phyloP scores from a whole-genome alignment of 53 echinoderm and acorn worm genomes.

The Arbacia lixula region DNA sequence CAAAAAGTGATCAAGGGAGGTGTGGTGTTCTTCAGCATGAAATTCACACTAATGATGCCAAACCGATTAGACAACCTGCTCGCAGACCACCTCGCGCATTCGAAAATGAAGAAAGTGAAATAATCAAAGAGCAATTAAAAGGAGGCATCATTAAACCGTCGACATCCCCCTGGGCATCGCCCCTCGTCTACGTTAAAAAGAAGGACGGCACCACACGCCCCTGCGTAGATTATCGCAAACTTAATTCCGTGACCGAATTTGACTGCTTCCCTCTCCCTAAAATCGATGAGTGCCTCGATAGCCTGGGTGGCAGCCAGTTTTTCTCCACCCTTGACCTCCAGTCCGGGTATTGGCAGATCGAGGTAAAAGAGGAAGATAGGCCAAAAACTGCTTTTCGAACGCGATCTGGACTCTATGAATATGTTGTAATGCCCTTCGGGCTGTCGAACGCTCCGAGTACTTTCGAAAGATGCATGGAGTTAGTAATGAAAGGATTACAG shows the following conservation, averaged over 20 bases:
- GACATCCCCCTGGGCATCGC: slow-evolving; percentile 53
- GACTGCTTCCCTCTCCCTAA: slow-evolving; percentile 57
- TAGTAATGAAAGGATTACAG: slow-evolving; percentile 23
- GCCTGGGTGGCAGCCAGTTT: not conserved
- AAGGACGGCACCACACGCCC: slow-evolving; percentile 47
- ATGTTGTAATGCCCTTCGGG: slow-evolving; percentile 55
- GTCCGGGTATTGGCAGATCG: slow-evolving; percentile 62
- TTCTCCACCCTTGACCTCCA: slow-evolving; percentile 53
- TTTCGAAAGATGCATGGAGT: slow-evolving; percentile 42
- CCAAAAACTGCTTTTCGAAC: slow-evolving; percentile 49
- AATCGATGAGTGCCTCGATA: slow-evolving; percentile 55
- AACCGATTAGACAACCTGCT: not conserved
- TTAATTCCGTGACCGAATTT: slow-evolving; percentile 34
- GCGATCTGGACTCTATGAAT: slow-evolving; percentile 52
- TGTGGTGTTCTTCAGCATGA: not conserved
- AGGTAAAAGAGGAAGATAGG: slow-evolving; percentile 49
- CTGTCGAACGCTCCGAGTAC: slow-evolving; percentile 63
- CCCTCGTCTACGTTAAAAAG: slow-evolving; percentile 57
- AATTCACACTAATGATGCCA: not conserved
- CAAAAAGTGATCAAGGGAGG: not conserved
- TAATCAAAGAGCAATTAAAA: slow-evolving; percentile 37
- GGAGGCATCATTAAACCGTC: slow-evolving; percentile 54
- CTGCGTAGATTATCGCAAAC: slow-evolving; percentile 60
- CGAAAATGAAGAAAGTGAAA: slow-evolving; percentile 37
- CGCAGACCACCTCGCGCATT: slow-evolving; percentile 17